Base-by-base conservation (phyloP, 2,797 vertebrate genomes). In the Oryzias dopingdopingensis region DNA sequence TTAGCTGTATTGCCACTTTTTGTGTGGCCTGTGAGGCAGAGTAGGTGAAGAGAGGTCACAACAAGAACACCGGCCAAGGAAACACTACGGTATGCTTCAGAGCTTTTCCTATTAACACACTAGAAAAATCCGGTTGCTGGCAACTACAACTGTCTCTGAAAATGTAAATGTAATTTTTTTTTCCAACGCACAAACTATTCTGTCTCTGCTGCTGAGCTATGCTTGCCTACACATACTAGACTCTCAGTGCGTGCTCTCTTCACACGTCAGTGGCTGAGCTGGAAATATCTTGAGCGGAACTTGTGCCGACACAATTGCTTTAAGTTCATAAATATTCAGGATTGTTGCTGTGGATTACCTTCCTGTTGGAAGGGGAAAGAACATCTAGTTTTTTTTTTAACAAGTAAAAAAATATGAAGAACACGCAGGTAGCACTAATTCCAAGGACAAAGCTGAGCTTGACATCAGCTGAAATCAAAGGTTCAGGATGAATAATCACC, bases 401-500 rank as follows among this genome's bases (percentile, higher is more conserved):
- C 46, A 59, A 66, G 57, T 61, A 56, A 76, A 72, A 49, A 26
- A 4, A 76, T 75, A 49, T 14, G 54, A 68, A 24, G 42, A 76
- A 79, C 10, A 66, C 56, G 54, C 29, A 44, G 7, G 59, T 6
- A 2, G 46, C 58, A 68, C 56, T 53, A 71, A 73, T 66, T 68
- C 49, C 57, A 56, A 59, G 56, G 53, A 58, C 60, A 37, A 42
- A 61, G 53, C 65, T 55, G 59, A 67, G 4, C 67, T 68, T 76
- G 83, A 72, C 70, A 37, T 73, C 24, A 40, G 59, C 46, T 43
- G 4, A 70, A 80, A 85, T 88, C 83, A 86, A 83, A 87, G 86
- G 78, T 71, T 57, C 55, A 16, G 65, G 66, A 86, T 90, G 86
- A 88, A 77, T 84, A 82, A 91, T 87, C 61, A 84, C 85, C 70